These are phyloP conservation scores for Tragelaphus scriptus DNA, from an alignment of 2,113 vertebrate genomes.

Conservation along the genomic window DNA sequence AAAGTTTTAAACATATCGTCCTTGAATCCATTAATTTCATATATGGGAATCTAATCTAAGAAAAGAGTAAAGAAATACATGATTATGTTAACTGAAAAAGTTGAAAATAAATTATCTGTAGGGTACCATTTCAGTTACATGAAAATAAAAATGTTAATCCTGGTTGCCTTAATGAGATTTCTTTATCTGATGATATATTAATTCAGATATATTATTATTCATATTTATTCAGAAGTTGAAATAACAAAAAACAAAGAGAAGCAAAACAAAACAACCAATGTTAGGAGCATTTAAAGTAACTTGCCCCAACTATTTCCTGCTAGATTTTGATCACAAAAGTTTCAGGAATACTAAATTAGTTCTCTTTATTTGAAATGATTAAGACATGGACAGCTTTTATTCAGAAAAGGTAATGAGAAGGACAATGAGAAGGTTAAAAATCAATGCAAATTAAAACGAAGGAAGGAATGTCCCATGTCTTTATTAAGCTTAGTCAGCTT, in stretches of 20 bases:
- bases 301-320: background rate
- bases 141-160: background rate
- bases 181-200: background rate
- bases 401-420: background rate
- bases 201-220: background rate
- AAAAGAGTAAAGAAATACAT: background rate
- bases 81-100: background rate
- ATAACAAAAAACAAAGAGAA: background rate
- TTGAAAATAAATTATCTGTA: background rate
- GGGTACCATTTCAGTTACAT: background rate
- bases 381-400: background rate
- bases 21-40: background rate
- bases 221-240: constrained; percentile 4
- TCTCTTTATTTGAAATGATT: background rate
- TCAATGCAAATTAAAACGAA: background rate
- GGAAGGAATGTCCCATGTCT: background rate
- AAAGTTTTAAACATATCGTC: background rate
- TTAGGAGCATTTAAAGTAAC: background rate
- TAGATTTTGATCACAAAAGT: background rate
- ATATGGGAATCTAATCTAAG: background rate
- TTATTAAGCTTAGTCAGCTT: background rate
- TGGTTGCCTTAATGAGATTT: background rate
- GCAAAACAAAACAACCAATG: background rate
- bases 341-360: background rate
- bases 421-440: background rate